These are phyloP conservation scores for Calameuta filiformis DNA, from an alignment of 2,888 invertebrate species.

Conservation along the genomic window DNA sequence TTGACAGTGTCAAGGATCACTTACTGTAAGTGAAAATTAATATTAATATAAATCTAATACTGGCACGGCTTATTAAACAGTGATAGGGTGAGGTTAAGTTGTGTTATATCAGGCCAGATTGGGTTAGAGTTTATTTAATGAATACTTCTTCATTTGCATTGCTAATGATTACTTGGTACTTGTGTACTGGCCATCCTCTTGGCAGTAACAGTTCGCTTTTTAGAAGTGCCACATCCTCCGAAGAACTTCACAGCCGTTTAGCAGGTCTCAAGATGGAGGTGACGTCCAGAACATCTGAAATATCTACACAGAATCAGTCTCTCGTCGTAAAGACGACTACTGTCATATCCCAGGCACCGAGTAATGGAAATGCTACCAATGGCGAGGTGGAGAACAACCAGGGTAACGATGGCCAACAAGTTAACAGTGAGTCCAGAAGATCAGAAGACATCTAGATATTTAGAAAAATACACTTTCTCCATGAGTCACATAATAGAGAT, in stretches of 20 bases:
- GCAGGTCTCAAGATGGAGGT: constrained; percentile 64
- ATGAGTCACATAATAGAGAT: neutral
- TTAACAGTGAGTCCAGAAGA: constrained; percentile 57
- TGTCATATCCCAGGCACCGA: constrained; percentile 58
- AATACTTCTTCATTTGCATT: constrained; percentile 3
- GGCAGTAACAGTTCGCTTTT: constrained; percentile 65
- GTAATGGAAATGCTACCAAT: constrained; percentile 58
- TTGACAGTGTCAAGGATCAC: constrained; percentile 94
- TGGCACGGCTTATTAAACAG: neutral
- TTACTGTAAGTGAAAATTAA: constrained; percentile 64
- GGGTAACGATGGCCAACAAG: constrained; percentile 57
- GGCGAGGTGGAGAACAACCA: constrained; percentile 59
- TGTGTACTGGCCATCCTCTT: constrained; percentile 24
- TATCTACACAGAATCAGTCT: constrained; percentile 62
- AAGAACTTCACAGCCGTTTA: constrained; percentile 60
- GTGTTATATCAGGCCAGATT: neutral
- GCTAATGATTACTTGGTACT: constrained; percentile 3
- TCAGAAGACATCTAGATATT: neutral
- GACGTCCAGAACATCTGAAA: constrained; percentile 61
- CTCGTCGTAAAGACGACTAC: constrained; percentile 58
- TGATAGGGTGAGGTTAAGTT: neutral
- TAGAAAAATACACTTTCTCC: neutral
- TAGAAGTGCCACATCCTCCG: constrained; percentile 62
- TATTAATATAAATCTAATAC: neutral
- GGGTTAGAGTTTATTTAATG: neutral